Evolutionary conservation across 2,797 vertebrate genomes (phyloP).

Genomic region (Hippopotamyrus pictus): DNA sequence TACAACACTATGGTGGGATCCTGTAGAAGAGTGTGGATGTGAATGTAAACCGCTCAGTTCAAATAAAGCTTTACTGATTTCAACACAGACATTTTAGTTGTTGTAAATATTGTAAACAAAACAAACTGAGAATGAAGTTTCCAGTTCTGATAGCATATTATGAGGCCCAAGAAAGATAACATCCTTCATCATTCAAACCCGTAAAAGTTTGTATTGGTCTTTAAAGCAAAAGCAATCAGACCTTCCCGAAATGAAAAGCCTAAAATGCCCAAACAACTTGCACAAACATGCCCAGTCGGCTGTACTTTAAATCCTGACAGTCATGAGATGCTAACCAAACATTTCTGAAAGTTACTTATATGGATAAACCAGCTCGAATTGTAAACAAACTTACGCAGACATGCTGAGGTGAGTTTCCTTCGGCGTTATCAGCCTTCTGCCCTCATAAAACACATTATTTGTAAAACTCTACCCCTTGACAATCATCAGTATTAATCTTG

Average conservation of each 20-base stretch:
- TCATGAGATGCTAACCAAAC: neutral
- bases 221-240: neutral
- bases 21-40: slow-evolving; percentile 64
- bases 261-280: neutral
- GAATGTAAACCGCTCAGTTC: slow-evolving; percentile 19
- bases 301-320: neutral
- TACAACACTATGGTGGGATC: slow-evolving; percentile 63
- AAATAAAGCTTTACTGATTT: slow-evolving; percentile 12
- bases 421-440: neutral
- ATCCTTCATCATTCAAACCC: neutral
- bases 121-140: neutral
- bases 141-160: neutral
- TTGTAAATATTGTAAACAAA: neutral
- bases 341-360: neutral
- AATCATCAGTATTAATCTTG: neutral
- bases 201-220: neutral
- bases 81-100: neutral
- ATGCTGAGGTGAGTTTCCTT: neutral
- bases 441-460: neutral
- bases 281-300: neutral
- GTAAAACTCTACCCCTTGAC: neutral
- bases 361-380: neutral
- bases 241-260: neutral
- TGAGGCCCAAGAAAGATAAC: neutral
- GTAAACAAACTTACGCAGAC: neutral